Base-by-base conservation (phyloP, 2,888 invertebrate species). In the Xylota sylvarum region DNA sequence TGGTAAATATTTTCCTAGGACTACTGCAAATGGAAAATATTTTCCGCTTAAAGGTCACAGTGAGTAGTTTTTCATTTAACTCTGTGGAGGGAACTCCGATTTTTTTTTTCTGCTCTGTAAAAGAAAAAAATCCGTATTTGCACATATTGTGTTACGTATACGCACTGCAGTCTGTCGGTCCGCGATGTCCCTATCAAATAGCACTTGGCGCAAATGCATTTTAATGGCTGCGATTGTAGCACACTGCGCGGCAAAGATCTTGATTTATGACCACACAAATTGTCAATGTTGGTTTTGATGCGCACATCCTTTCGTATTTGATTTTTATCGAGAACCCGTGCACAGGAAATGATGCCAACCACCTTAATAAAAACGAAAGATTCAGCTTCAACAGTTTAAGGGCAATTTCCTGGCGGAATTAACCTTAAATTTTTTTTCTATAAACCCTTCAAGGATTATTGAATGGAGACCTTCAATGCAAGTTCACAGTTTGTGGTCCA, bases 1-100 rank as follows among this genome's bases (percentile, higher is more conserved):
- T 79, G 84, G 76, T 43, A 80, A 85, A 85, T 85, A 85, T 85
- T 85, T 85, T 76, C 52, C 74, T 65, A 69, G 69, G 40, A 79
- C 79, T 69, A 65, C 74, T 65, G 69, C 55, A 64, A 70, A 76
- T 76, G 69, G 67, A 56, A 80, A 80, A 80, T 70, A 80, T 80
- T 85, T 80, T 80, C 70, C 84, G 70, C 76, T 85, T 70, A 76
- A 76, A 80, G 56, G 80, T 85, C 70, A 27, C 56, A 30, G 17
- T 60, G 69, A 67, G 74, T 80, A 70, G 74, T 79, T 80, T 80
- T 76, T 84, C 62, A 74, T 80, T 84, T 30, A 60, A 12, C 69
- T 52, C 30, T 3, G 17, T 3, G 17, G 23, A 19, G 48, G 19
- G 35, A 19, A 17, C 30, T 35, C 23, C 35, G 48, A 17, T 43